Evolutionary conservation across 2,797 vertebrate genomes (phyloP).

Genomic region (Acanthopagrus latus): DNA sequence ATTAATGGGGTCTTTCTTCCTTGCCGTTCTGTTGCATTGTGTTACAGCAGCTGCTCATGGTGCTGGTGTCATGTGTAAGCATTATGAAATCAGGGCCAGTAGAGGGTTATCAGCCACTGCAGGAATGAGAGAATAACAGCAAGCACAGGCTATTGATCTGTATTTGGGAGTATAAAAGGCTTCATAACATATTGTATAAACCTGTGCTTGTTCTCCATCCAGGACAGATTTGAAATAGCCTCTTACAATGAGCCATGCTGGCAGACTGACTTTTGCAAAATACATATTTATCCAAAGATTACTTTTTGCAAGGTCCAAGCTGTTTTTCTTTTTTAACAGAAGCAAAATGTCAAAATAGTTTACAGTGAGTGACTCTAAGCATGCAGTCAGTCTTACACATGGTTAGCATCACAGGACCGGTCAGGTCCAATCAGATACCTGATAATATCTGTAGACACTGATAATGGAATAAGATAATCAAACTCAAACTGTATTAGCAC

Average conservation of each 20-base stretch:
- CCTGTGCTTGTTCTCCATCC: constrained; percentile 40
- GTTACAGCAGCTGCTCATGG: constrained; percentile 78
- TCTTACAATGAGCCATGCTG: constrained; percentile 55
- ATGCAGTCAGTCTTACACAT: neutral
- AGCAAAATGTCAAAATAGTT: neutral
- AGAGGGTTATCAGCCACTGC: constrained; percentile 72
- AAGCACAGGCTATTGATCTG: constrained; percentile 64
- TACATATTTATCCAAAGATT: constrained; percentile 44
- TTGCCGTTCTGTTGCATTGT: constrained; percentile 81
- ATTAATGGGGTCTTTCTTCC: constrained; percentile 76
- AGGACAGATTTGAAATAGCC: constrained; percentile 52
- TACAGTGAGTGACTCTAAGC: neutral
- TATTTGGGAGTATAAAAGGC: constrained; percentile 48
- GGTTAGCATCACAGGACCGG: neutral
- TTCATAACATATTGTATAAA: constrained; percentile 45
- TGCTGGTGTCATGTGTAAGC: constrained; percentile 76
- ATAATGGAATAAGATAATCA: no score
- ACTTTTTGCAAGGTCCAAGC: constrained; percentile 26
- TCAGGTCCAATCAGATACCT: no score
- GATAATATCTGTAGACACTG: no score
- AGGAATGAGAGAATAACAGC: constrained; percentile 60
- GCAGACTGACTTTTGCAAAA: constrained; percentile 50
- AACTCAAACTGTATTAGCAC: no score
- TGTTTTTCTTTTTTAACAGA: neutral
- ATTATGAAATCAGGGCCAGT: constrained; percentile 75